Evolutionary conservation across 2,888 invertebrate genomes (phyloP).

Genomic region (Ornithoptera alexandrae): DNA sequence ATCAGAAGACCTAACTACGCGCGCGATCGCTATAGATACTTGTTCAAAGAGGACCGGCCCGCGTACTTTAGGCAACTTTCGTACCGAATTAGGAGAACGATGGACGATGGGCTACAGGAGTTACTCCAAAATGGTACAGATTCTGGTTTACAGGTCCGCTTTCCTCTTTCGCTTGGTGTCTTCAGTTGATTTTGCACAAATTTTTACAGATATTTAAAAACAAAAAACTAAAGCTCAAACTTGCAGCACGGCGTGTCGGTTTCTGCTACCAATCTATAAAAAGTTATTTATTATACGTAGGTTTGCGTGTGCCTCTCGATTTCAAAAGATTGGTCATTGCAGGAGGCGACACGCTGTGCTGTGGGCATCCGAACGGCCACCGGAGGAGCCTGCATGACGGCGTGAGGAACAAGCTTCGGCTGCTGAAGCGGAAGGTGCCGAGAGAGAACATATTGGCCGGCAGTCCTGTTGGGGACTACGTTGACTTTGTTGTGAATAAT

Average conservation of each 20-base stretch:
- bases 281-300: background rate
- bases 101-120: conserved; percentile 60
- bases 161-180: conserved; percentile 2
- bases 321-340: conserved; percentile 64
- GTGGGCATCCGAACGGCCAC: conserved; percentile 58
- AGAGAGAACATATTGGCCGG: conserved; percentile 62
- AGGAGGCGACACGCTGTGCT: conserved; percentile 67
- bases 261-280: conserved; percentile 33
- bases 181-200: background rate
- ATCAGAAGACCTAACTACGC: conserved; percentile 39
- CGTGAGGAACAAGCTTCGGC: conserved; percentile 54
- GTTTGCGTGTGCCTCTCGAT: conserved; percentile 30
- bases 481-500: conserved; percentile 71
- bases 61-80: conserved; percentile 59
- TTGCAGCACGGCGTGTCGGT: conserved; percentile 16
- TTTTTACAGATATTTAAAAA: too few relatives aligned
- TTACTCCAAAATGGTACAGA: conserved; percentile 56
- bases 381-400: conserved; percentile 59
- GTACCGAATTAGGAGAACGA: conserved; percentile 60
- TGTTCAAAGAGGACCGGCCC: conserved; percentile 58
- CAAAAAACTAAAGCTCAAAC: background rate
- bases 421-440: conserved; percentile 53
- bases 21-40: conserved; percentile 45
- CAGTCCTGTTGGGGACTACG: conserved; percentile 59
- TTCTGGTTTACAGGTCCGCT: conserved; percentile 14